A percentile compares a stretch with the other conserved stretches of the same genome.
These are phyloP conservation scores for Pyrocephalus nanus DNA, from an alignment of 2,797 vertebrate genomes.

Conservation along the genomic window DNA sequence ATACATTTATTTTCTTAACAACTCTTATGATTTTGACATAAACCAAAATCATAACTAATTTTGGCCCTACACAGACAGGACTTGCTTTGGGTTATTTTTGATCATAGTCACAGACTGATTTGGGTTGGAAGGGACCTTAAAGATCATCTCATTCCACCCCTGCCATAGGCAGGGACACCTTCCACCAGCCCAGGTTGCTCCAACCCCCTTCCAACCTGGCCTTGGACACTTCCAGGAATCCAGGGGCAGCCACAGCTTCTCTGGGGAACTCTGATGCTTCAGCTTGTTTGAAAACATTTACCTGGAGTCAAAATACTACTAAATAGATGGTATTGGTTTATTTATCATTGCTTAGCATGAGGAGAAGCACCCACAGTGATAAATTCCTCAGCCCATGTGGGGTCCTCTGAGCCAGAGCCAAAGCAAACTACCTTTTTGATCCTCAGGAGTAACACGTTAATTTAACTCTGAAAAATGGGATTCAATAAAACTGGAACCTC, in stretches of 20 bases:
- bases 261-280: background rate
- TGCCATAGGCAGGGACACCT: background rate
- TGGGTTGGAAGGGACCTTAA: background rate
- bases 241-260: background rate
- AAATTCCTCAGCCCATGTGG: background rate
- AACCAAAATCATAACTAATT: fast-evolving
- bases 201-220: background rate
- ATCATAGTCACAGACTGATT: background rate
- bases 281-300: background rate
- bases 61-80: background rate
- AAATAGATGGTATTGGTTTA: background rate
- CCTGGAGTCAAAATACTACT: background rate
- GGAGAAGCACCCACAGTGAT: background rate
- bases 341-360: background rate
- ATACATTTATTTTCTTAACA: background rate
- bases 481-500: background rate
- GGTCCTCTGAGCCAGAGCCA: background rate
- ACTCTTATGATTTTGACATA: background rate
- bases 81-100: background rate
- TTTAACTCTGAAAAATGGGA: background rate
- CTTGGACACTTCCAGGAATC: background rate
- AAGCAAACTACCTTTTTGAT: background rate
- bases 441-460: background rate
- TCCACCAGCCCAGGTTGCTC: fast-evolving
- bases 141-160: background rate